Base-by-base conservation (phyloP, 2,113 vertebrate genomes). In the Ptychochromis oligacanthus region DNA sequence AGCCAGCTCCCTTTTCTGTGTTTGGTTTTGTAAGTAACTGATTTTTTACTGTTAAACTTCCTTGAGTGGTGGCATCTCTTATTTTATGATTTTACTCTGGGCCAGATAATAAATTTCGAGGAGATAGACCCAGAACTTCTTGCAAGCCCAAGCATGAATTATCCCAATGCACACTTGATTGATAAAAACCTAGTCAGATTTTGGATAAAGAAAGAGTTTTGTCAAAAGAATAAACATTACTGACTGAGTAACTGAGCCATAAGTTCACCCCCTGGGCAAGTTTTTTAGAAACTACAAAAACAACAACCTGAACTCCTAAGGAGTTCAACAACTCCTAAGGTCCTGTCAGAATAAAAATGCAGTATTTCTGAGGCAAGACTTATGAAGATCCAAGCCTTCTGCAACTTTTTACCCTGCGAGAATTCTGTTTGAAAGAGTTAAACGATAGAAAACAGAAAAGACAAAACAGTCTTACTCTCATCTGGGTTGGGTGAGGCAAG, bases 401-500 rank as follows among this genome's bases (percentile, higher is more conserved):
- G 13, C 15, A 58, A 36, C 31, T 24, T 59, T 22, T 43, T 13
- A 36, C 2, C 24, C 75, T n/a, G 22, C 24, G 11, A 56, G 8
- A 70, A 54, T n/a, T 12, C 38, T 6, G 17, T 34, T 40, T 54
- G 31, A 56, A 11, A 18, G 20, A 15, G 18, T 75, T 26, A 43
- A 77, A 70, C 15, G 61, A 2, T 24, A 38, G 7, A 12, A 85
- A 52, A 20, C 1, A 58, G 13, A 72, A 60, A 70, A 61, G 5
- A 40, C 14, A 10, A 62, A 74, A 28, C 14, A 84, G 28, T 91
- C 97, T 97, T 96, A 99, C 98, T 98, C 87, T 99, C 98, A 0
- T 99, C 98, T 0, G 98, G 97, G 91, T 98, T 99, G 28, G 98
- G 97, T 0, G 98, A 96, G 18, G 97, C 97, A 0, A 99, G 97